Conservation (phyloP, 2,888 invertebrate genomes). For the Drosophila melanosoma region DNA sequence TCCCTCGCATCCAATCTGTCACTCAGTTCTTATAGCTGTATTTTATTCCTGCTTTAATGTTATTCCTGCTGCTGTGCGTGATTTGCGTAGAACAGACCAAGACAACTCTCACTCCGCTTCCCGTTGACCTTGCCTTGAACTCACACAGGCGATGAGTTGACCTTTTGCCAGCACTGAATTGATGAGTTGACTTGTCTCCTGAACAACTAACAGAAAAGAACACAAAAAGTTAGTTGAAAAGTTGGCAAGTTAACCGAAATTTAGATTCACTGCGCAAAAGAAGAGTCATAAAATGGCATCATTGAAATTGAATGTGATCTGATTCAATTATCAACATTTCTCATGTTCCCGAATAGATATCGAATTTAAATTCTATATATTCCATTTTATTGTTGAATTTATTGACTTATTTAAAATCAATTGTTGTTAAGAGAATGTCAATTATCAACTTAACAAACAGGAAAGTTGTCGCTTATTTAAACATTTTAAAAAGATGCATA, state of each 20-base stretch:
- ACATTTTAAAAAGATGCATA: too few species aligned
- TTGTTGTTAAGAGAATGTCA: too few species aligned
- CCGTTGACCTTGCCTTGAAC: constrained; percentile 42
- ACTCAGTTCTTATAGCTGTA: background rate
- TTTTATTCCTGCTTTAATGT: constrained; percentile 5
- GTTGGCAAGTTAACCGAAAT: background rate
- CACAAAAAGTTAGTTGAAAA: background rate
- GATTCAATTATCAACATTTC: background rate
- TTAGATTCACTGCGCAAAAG: constrained; percentile 7
- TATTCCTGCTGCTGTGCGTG: constrained; percentile 3
- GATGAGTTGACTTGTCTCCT: constrained; percentile 26
- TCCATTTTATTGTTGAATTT: too few species aligned
- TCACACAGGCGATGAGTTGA: constrained; percentile 35
- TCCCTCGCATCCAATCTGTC: too few species aligned
- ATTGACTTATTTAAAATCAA: too few species aligned
- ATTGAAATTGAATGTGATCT: background rate
- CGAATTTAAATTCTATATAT: too few species aligned
- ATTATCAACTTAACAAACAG: background rate
- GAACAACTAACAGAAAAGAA: constrained; percentile 1
- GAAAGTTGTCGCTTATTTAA: background rate
- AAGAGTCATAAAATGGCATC: background rate
- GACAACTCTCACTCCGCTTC: constrained; percentile 8
- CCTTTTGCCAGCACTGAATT: constrained; percentile 35
- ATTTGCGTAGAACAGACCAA: background rate
- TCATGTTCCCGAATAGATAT: background rate